These are phyloP conservation scores for Heliangelus exortis DNA, from an alignment of 2,797 vertebrate genomes.

Conservation along the genomic window DNA sequence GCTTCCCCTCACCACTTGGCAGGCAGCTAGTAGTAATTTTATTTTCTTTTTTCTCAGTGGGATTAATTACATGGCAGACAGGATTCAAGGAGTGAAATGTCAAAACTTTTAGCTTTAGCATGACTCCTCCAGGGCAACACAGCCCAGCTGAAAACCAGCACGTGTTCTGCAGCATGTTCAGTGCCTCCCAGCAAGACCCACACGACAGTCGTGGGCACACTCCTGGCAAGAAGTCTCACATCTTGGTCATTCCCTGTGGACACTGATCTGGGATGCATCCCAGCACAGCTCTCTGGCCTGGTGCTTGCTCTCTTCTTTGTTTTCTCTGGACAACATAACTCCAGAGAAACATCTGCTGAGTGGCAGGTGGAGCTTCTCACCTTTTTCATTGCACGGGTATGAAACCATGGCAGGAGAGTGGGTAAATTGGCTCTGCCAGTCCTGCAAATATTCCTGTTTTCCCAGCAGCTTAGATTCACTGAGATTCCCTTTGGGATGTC, in stretches of 20 bases:
- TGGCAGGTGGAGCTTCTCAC: background rate
- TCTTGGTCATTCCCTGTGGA: background rate
- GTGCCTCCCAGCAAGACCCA: background rate
- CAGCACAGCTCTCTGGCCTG: background rate
- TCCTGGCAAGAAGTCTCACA: background rate
- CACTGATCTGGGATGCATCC: background rate
- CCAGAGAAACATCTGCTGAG: background rate
- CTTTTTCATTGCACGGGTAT: background rate
- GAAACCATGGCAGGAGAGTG: background rate
- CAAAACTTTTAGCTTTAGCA: background rate
- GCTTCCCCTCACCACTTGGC: background rate
- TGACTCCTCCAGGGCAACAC: background rate
- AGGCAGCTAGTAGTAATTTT: background rate
- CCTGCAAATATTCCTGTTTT: background rate
- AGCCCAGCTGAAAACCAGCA: background rate
- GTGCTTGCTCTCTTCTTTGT: accelerated
- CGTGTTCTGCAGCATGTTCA: background rate
- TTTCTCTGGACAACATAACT: background rate
- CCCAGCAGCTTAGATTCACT: background rate
- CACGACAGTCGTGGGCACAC: accelerated
- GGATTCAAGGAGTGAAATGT: background rate
- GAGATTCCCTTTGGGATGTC: background rate
- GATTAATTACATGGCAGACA: background rate
- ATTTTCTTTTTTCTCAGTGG: background rate
- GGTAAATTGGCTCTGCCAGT: background rate